Evolutionary conservation across 2,113 vertebrate species (phyloP).

Genomic region (Corythornis madagascariensis): DNA sequence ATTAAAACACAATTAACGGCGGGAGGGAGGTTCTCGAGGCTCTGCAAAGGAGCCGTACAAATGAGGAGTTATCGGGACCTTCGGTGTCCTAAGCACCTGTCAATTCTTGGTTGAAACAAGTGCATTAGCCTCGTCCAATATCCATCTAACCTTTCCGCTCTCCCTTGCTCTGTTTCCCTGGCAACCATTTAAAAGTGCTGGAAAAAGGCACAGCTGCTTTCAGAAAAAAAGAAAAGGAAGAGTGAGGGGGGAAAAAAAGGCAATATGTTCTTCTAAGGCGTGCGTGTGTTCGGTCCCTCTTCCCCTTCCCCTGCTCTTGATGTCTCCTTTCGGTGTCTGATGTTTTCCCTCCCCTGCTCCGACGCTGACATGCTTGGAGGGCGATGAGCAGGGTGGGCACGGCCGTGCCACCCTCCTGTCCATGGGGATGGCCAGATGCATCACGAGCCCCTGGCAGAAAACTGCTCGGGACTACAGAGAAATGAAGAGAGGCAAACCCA

Average conservation of each 20-base stretch:
- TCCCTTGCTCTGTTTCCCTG: constrained; percentile 79
- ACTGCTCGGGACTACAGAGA: background rate
- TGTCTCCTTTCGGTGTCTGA: background rate
- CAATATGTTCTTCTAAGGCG: constrained; percentile 50
- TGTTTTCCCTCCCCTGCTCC: background rate
- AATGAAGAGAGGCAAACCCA: rapidly evolving
- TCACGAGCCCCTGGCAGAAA: rapidly evolving
- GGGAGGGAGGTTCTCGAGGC: constrained; percentile 43
- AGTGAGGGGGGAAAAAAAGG: background rate
- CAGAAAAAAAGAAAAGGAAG: constrained; percentile 29
- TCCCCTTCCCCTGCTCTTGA: background rate
- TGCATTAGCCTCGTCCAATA: constrained; percentile 75
- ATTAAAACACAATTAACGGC: constrained; percentile 73
- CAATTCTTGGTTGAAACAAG: constrained; percentile 76
- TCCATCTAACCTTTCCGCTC: constrained; percentile 78
- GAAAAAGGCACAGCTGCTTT: constrained; percentile 75
- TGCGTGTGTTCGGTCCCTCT: background rate
- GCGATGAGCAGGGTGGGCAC: constrained; percentile 21
- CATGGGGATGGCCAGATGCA: background rate
- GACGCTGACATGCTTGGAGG: background rate
- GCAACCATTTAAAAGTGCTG: constrained; percentile 80
- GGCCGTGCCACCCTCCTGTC: background rate
- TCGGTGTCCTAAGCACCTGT: constrained; percentile 67
- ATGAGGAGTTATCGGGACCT: constrained; percentile 65
- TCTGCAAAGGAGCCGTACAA: constrained; percentile 48